Percentiles rank a stretch among this genome's conserved stretches.
Evolutionary conservation across 2,797 vertebrate species (phyloP).

Genomic region (Gambusia yucatana): DNA sequence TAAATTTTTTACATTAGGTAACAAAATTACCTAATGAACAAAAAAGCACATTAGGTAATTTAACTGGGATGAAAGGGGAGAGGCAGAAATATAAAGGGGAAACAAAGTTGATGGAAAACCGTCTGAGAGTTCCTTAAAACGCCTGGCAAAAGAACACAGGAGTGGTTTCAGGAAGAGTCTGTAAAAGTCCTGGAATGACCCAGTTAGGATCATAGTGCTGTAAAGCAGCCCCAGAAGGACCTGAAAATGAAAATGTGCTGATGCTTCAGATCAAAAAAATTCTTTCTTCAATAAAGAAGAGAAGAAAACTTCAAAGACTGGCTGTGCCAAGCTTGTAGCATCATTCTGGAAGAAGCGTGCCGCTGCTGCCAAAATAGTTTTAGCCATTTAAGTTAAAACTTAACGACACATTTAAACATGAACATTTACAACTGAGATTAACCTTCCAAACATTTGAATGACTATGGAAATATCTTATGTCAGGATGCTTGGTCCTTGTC

Average conservation of each 20-base stretch:
- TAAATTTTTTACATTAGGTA: too few species aligned
- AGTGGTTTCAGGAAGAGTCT: not conserved
- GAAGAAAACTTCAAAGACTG: not conserved
- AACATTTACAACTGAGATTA: not conserved
- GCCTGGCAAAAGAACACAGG: not conserved
- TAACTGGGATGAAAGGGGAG: not conserved
- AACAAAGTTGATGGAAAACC: not conserved
- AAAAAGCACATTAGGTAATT: not conserved
- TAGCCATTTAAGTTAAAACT: constrained; percentile 1
- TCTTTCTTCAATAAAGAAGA: constrained; percentile 4
- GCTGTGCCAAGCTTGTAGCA: not conserved
- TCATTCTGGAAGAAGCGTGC: not conserved
- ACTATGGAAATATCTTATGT: not conserved
- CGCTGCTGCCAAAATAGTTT: not conserved
- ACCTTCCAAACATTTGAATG: not conserved
- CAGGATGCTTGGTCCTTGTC: not conserved
- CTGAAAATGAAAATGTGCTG: constrained; percentile 5
- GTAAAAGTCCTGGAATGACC: not conserved
- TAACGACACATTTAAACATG: not conserved
- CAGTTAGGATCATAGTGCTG: constrained; percentile 3
- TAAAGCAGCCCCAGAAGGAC: not conserved
- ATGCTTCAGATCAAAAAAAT: not conserved
- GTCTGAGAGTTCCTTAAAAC: not conserved
- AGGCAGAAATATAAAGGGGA: not conserved
- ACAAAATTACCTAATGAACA: not conserved